Evolutionary conservation across 2,888 invertebrate genomes (phyloP), one percentile per base, ranked within the genome.

Genomic region (Agonum fuliginosum): DNA sequence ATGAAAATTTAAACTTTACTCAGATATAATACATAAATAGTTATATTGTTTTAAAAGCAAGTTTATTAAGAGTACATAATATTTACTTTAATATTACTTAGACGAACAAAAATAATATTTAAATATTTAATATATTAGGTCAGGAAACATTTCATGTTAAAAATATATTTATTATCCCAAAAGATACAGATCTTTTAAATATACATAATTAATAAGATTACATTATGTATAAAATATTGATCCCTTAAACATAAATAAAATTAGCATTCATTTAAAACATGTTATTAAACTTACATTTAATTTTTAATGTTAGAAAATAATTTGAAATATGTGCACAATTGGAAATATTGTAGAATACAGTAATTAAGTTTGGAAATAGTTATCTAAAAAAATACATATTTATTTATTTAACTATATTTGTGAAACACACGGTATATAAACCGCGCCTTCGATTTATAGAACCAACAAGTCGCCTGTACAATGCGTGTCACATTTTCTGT

Each of bases 141-240:
- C 54, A 54, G 54, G 12, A 24, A 54, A 54, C 22, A 54, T 54
- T 54, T 54, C 54, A 54, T 54, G 54, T 22, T n/a, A 24, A 54
- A 54, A 54, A 54, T 20, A 24, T 54, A 54, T 54, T 54, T n/a
- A 24, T 54, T 24, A 54, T 22, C 12, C 22, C 17, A 5, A 12
- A 22, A 4, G 54, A 54, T 54, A 54, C 22, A 54, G 3, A 54
- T 54, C 54, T 54, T n/a, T n/a, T 54, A 24, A 54, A n/a, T 54
- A 54, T 54, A 20, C 22, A 54, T 54, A 54, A 54, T 54, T 22
- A 54, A 54, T 24, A 37, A 37, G 37, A 24, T 24, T 54, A 51
- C n/a, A n/a, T n/a, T 51, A 12, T 12, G 46, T 22, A 51, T 51
- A 51, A 51, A 51, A 51, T 22, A 51, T 51, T 51, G 51, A 51